Base-by-base conservation (phyloP, 2,113 vertebrate genomes). In the Psettodes erumei region DNA sequence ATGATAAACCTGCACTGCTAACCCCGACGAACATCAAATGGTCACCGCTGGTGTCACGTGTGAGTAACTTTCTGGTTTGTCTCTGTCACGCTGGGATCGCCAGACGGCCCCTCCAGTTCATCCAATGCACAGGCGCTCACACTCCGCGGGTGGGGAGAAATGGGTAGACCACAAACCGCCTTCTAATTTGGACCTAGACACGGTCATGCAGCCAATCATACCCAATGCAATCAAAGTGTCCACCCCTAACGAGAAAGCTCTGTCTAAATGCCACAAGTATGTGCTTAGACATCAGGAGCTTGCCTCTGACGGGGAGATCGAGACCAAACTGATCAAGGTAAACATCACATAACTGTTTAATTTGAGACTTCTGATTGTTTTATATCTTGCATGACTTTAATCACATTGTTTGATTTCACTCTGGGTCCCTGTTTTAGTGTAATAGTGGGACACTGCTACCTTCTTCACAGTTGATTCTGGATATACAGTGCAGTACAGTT, bases 251-350 rank as follows among this genome's bases (percentile, higher is more conserved):
- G 97, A 98, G 91, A 97, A 95, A 84, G 97, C 96, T 4, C 94
- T 99, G 90, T 95, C 98, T 75, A 95, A 96, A 84, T 98, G 96
- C 71, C 95, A 98, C 88, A 98, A 96, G 87, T 99, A 99, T 74
- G 95, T 98, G 93, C 94, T 98, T 88, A 98, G 96, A 2, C 97
- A 99, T 88, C 97, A 99, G 92, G 97, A 99, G 93, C 90, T 99
- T 73, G 97, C 96, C 75, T 99, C 98, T 0, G 96, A 99, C 51
- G 96, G 98, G 61, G 97, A 98, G 93, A 96, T 99, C 70, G 95
- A 96, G 55, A 99, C 97, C 82, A 96, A 96, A 55, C 92, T 99
- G 12, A 96, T 98, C 70, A 99, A 99, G 97, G 98, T 98, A 95
- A 94, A 80, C n/a, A 71, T 47, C 0, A 47, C 32, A 11, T 50